A percentile compares a stretch with the other conserved stretches of the same genome.
Conservation (phyloP, 64 coral and sea anemone species). For the Acropora yongei region DNA sequence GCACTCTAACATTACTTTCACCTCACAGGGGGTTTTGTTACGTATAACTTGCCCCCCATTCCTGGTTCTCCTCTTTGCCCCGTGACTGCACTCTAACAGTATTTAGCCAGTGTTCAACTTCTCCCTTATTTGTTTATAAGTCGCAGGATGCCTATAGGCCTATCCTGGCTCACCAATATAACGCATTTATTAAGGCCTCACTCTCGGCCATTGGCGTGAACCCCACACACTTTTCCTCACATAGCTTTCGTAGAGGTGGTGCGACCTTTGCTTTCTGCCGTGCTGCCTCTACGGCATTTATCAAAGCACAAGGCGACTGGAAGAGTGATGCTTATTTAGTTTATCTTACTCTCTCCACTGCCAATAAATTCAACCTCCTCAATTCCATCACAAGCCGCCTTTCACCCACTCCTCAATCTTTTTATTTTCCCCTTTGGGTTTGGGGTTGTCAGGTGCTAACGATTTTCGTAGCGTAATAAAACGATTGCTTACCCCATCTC, state of each 20-base stretch:
- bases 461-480: background rate
- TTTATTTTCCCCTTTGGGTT: conserved; percentile 17
- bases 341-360: conserved; percentile 17
- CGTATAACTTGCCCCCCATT: background rate
- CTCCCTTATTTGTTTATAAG: too few species aligned
- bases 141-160: too few species aligned
- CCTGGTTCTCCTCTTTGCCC: too few species aligned
- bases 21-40: too few species aligned
- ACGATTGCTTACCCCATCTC: conserved; percentile 10
- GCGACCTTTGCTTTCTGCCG: too few species aligned
- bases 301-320: too few species aligned
- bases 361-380: conserved; percentile 21
- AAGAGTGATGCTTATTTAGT: conserved; percentile 10
- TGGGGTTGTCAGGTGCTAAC: conserved; percentile 12
- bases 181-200: too few species aligned
- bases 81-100: too few species aligned
- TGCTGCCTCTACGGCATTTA: too few species aligned
- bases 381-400: conserved; percentile 6
- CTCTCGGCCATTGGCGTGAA: background rate
- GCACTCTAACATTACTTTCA: background rate
- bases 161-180: too few species aligned
- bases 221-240: background rate
- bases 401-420: background rate
- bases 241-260: too few species aligned
- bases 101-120: too few species aligned